Conservation (phyloP, 2,888 invertebrate species). For the Lithodes maja region DNA sequence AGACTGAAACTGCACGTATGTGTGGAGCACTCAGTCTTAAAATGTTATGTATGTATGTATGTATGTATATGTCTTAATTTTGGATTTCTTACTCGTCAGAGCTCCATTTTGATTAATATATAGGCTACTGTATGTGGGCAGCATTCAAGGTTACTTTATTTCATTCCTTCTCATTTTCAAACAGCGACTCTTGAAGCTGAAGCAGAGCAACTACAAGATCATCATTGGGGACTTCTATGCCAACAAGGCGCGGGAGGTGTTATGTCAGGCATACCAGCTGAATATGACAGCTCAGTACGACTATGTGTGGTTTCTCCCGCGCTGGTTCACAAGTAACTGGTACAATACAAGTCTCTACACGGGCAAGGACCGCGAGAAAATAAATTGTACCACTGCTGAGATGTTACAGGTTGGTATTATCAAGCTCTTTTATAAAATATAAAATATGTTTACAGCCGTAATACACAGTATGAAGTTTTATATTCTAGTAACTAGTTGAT, state of each 20-base stretch:
- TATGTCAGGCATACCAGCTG: slow-evolving; percentile 86
- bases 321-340: slow-evolving; percentile 77
- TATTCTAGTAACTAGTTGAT: neutral
- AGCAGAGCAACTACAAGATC: slow-evolving; percentile 82
- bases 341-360: slow-evolving; percentile 38
- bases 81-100: too few species aligned
- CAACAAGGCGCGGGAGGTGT: slow-evolving; percentile 79
- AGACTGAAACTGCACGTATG: too few species aligned
- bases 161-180: slow-evolving; percentile 52
- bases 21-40: too few species aligned
- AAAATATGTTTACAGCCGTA: too few species aligned
- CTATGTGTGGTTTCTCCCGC: slow-evolving; percentile 91
- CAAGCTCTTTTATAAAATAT: neutral
- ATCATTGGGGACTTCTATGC: slow-evolving; percentile 87
- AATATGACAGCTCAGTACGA: slow-evolving; percentile 83
- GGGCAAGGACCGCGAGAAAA: slow-evolving; percentile 27
- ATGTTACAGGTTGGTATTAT: slow-evolving; percentile 49
- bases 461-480: neutral
- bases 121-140: too few species aligned
- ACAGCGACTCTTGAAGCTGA: slow-evolving; percentile 81
- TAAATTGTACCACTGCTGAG: slow-evolving; percentile 43
- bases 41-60: too few species aligned
- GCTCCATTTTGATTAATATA: too few species aligned
- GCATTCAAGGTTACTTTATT: too few species aligned
- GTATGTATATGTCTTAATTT: too few species aligned